Evolutionary conservation across 2,797 vertebrate genomes (phyloP), one percentile per base, ranked within the genome.

Genomic region (Presbytis comata): DNA sequence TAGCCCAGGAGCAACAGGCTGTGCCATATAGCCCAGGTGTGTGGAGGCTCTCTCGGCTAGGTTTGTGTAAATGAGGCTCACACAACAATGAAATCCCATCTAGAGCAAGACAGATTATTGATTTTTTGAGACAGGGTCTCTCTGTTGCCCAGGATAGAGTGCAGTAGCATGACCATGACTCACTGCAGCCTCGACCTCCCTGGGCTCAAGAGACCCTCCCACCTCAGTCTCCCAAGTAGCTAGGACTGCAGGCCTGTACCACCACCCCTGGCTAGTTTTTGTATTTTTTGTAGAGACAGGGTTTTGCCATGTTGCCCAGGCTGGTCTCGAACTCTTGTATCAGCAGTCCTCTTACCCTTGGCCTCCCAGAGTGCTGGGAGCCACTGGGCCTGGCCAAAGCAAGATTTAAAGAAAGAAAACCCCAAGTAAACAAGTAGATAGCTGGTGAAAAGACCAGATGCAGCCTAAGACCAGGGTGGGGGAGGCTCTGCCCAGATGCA

Each of bases 401-500:
- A 67, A 78, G 79, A 53, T 30, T 26, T 83, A 36, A 75, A 48
- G 76, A 41, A 11, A 59, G 79, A 88, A 59, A 33, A 33, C 41
- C n/a, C 50, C 6, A 17, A 5, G 48, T 3, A 16, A 3, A 50
- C 4, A 48, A 67, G 30, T 67, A 67, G 33, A 9, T 16, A 39
- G 46, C 39, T 67, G 74, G 46, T 48, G 33, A n/a, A 9, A 64
- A 75, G 46, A 50, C 14, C 48, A 53, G 33, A 72, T 1, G 70
- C 64, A 21, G 26, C 21, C 5, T 3, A 28, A 28, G 57, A 46
- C 6, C 7, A 4, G 36, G 46, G 87, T 17, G 0, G 99, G 24
- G 24, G 59, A 44, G 30, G 39, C 21, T 39, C 19, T 57, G 41
- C 78, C 99, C 96, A 98, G 98, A 99, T 99, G 98, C 98, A 99